Evolutionary conservation across 2,113 vertebrate genomes (phyloP).

Genomic region (Lasiurus cinereus): DNA sequence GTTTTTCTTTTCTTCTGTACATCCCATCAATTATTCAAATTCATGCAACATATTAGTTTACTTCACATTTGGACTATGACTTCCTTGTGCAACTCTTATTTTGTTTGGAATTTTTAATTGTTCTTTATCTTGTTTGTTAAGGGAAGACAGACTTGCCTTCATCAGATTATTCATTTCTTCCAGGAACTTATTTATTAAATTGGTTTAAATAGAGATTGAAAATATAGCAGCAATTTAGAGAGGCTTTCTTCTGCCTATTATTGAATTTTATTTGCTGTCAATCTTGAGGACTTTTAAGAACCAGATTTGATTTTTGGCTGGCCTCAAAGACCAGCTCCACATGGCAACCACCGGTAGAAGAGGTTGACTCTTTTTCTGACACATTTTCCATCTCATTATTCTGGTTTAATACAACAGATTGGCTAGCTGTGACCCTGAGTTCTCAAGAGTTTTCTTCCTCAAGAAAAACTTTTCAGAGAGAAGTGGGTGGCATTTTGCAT

Average conservation of each 20-base stretch:
- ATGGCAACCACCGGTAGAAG: neutral
- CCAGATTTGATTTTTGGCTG: neutral
- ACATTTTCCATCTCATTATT: neutral
- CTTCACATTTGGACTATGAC: neutral
- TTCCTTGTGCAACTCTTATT: neutral
- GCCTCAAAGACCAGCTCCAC: neutral
- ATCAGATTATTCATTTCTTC: neutral
- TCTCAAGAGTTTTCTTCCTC: constrained; percentile 35
- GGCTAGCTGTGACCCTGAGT: neutral
- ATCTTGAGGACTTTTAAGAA: neutral
- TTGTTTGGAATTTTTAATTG: neutral
- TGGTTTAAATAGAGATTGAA: constrained; percentile 34
- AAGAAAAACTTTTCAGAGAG: constrained; percentile 1
- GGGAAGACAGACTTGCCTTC: neutral
- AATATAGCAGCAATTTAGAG: neutral
- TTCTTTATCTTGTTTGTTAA: constrained; percentile 1
- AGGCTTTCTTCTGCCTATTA: neutral
- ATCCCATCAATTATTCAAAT: neutral
- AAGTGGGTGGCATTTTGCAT: neutral
- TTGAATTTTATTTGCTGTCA: constrained; percentile 28
- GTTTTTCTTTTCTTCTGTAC: neutral
- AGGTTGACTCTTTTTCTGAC: neutral
- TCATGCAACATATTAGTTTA: neutral
- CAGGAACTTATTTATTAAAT: constrained; percentile 3
- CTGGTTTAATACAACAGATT: neutral